Base-by-base conservation (phyloP, 2,888 invertebrate genomes). In the Siphonodentalium dalli region DNA sequence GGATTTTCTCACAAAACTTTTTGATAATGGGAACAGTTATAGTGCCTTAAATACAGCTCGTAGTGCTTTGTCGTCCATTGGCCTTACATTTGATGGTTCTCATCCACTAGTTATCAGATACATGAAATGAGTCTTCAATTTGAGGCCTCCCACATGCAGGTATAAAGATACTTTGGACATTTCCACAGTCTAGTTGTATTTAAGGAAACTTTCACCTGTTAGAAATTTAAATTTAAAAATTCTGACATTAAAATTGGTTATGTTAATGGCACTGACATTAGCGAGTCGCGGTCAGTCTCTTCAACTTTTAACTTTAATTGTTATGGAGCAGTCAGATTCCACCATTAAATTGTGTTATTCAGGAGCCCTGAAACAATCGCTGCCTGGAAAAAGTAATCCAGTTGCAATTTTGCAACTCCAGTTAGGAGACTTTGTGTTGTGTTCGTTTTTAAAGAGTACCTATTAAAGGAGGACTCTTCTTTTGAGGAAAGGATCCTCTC, bases 1-100 rank as follows among this genome's bases (percentile, higher is more conserved):
- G n/a, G 39, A 45, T 13, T 56, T 56, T 28, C 26, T 57, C 35
- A 28, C 40, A 9, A 23, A 23, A 4, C 26, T 53, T 8, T 54
- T 24, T 42, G 21, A 47, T 20, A 28, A 27, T 15, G 48, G 43
- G 2, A 15, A 40, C 18, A 23, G 29, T 13, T 56, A 56, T 20
- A 34, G 34, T 20, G 48, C 47, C 8, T 24, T 54, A 28, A 48
- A 48, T 27, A 34, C 41, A 21, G 47, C 47, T n/a, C n/a, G 54
- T 11, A 34, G 33, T 21, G 53, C 45, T 15, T 21, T 53, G 1
- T 53, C 53, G 3, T 8, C 42, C 23, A 15, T 45, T 27, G 15
- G 20, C 24, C 9, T 7, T 7, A 23, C 8, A 23, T 11, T 21
- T 7, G 24, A 40, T 23, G 9, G 31, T n/a, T 9, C 13, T 33